These are phyloP conservation scores for Latrodectus geometricus DNA, from an alignment of 1,140 invertebrate species.

Conservation along the genomic window DNA sequence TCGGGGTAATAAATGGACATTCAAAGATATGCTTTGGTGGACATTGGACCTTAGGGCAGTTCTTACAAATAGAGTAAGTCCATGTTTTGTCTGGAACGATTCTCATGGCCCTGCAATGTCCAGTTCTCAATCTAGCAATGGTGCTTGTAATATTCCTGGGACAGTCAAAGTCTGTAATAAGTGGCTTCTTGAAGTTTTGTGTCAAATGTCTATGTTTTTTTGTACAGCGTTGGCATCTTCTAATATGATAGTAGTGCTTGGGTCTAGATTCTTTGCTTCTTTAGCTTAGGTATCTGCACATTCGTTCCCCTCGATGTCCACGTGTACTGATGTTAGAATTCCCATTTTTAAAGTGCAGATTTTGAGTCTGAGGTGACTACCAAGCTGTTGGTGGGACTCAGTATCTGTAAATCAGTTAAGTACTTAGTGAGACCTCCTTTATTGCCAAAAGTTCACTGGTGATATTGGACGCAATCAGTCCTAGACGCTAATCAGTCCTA, in stretches of 20 bases:
- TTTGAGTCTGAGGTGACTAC: slow-evolving; percentile 5
- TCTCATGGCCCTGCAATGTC: too few species aligned
- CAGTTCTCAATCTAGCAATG: not conserved
- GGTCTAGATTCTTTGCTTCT: not conserved
- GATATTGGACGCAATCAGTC: too few species aligned
- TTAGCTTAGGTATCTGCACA: not conserved
- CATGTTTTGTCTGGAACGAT: too few species aligned
- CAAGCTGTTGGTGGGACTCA: not conserved
- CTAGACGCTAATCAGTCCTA: too few species aligned
- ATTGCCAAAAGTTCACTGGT: not conserved
- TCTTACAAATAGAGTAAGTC: too few species aligned
- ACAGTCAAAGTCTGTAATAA: too few species aligned
- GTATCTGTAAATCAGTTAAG: not conserved
- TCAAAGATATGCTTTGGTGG: too few species aligned
- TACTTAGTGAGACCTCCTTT: not conserved
- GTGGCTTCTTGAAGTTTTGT: too few species aligned
- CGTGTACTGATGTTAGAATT: not conserved
- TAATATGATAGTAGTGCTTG: not conserved
- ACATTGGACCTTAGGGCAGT: too few species aligned
- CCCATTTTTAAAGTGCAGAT: not conserved
- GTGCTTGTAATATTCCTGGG: too few species aligned
- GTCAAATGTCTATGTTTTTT: slow-evolving; percentile 2
- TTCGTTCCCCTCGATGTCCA: slow-evolving; percentile 10
- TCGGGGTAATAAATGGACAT: too few species aligned
- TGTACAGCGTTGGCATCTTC: not conserved